Evolutionary conservation across 2,888 invertebrate species (phyloP).

Genomic region (Hylaea fasciaria): DNA sequence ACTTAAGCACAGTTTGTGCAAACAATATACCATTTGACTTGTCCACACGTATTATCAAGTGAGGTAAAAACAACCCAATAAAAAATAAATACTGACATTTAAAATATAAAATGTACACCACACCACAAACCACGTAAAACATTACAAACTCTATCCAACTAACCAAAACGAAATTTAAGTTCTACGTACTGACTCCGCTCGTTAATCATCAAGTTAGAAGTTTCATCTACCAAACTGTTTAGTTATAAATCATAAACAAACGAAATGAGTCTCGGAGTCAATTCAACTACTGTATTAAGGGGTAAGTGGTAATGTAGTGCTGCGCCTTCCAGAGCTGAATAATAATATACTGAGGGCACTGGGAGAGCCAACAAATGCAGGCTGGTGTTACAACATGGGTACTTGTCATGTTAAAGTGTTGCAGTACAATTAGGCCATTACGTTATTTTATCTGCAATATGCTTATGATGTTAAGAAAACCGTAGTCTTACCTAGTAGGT

Average conservation of each 20-base stretch:
- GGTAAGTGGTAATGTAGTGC: conserved; percentile 10
- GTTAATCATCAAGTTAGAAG: conserved; percentile 32
- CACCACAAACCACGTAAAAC: not conserved
- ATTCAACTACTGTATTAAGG: conserved; percentile 17
- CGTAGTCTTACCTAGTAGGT: too few relatives aligned
- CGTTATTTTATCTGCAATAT: too few relatives aligned
- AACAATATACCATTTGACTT: too few relatives aligned
- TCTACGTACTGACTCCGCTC: conserved; percentile 5
- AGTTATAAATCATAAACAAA: conserved; percentile 36
- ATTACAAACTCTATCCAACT: conserved; percentile 8
- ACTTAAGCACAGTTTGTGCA: too few relatives aligned
- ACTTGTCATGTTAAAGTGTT: not conserved
- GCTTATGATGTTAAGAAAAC: too few relatives aligned
- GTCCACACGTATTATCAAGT: too few relatives aligned
- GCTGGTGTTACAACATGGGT: not conserved
- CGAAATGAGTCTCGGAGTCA: conserved; percentile 23
- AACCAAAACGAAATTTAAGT: conserved; percentile 5
- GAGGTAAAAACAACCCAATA: too few relatives aligned
- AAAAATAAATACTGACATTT: too few relatives aligned
- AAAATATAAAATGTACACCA: too few relatives aligned
- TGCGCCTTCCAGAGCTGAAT: conserved; percentile 11
- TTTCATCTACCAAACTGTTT: conserved; percentile 22
- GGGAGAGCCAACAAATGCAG: conserved; percentile 2
- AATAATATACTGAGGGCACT: not conserved
- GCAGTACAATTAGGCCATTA: too few relatives aligned